Evolutionary conservation across 1,140 invertebrate species (phyloP).

Genomic region (Bilobella aurantiaca): DNA sequence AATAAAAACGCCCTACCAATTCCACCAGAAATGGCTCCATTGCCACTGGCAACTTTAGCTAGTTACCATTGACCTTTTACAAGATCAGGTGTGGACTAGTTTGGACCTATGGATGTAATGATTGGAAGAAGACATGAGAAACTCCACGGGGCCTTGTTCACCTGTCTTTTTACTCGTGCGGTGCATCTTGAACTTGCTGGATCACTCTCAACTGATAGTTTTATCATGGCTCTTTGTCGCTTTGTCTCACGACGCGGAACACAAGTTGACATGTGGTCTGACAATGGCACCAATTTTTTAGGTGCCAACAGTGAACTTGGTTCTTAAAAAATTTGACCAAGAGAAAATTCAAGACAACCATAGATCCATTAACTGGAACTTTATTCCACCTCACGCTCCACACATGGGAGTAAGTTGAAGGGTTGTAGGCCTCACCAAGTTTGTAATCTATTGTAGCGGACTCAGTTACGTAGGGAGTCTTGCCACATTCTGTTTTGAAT

Average conservation of each 20-base stretch:
- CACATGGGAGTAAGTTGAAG: no score
- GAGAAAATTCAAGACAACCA: background rate
- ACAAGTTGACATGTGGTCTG: slow-evolving; percentile 29
- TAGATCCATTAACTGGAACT: slow-evolving; percentile 28
- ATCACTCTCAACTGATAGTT: slow-evolving; percentile 31
- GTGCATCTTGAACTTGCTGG: slow-evolving; percentile 36
- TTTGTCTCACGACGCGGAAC: slow-evolving; percentile 34
- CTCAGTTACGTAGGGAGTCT: no score
- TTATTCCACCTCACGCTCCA: slow-evolving; percentile 28
- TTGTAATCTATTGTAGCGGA: no score
- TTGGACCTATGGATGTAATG: slow-evolving; percentile 31
- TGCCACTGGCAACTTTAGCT: slow-evolving; percentile 20
- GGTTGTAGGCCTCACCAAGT: no score
- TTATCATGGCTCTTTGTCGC: slow-evolving; percentile 32
- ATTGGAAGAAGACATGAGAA: slow-evolving; percentile 27
- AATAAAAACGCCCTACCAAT: background rate
- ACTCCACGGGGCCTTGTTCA: slow-evolving; percentile 35
- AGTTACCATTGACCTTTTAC: slow-evolving; percentile 12
- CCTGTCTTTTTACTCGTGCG: slow-evolving; percentile 33
- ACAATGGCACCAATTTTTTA: slow-evolving; percentile 38
- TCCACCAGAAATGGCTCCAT: slow-evolving; percentile 25
- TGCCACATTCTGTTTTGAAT: no score
- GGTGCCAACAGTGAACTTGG: slow-evolving; percentile 26
- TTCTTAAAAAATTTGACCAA: background rate
- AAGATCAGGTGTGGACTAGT: slow-evolving; percentile 32